Conservation (phyloP, 2,113 vertebrate species). For the Tachycineta bicolor region DNA sequence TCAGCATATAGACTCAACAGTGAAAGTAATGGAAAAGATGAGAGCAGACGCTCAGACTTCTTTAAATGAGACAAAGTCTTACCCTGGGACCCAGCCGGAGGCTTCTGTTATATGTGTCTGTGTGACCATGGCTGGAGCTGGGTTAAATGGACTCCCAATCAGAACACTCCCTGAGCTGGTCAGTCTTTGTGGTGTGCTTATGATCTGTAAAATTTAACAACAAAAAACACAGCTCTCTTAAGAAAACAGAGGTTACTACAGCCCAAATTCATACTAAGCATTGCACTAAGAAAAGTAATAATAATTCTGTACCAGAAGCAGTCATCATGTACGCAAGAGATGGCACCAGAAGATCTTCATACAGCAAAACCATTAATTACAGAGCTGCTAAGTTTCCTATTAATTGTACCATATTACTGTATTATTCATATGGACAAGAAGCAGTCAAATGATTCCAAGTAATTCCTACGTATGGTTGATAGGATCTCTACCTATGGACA, state of each 20-base stretch:
- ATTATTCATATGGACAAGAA: background rate
- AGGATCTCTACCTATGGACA: background rate
- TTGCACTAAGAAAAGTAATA: background rate
- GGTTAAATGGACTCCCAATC: slow-evolving; percentile 78
- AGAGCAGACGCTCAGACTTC: background rate
- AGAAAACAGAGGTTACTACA: background rate
- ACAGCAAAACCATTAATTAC: background rate
- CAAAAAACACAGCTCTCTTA: background rate
- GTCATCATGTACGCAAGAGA: background rate
- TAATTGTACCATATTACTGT: background rate
- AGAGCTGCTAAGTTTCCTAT: background rate
- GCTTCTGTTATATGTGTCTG: slow-evolving; percentile 81
- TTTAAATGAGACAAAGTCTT: slow-evolving; percentile 32
- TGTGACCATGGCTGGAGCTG: slow-evolving; percentile 84
- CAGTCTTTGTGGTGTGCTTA: slow-evolving; percentile 86
- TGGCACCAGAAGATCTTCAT: background rate
- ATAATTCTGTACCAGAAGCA: background rate
- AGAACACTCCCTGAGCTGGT: slow-evolving; percentile 81
- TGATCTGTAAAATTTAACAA: slow-evolving; percentile 75
- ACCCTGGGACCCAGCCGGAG: slow-evolving; percentile 83
- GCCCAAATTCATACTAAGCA: background rate
- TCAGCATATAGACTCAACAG: background rate
- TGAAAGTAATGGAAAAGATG: background rate
- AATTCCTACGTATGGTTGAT: background rate
- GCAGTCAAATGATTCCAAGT: background rate